Evolutionary conservation across 2,888 invertebrate genomes (phyloP), one percentile per base, ranked within the genome.

Genomic region (Colostygia pectinataria): DNA sequence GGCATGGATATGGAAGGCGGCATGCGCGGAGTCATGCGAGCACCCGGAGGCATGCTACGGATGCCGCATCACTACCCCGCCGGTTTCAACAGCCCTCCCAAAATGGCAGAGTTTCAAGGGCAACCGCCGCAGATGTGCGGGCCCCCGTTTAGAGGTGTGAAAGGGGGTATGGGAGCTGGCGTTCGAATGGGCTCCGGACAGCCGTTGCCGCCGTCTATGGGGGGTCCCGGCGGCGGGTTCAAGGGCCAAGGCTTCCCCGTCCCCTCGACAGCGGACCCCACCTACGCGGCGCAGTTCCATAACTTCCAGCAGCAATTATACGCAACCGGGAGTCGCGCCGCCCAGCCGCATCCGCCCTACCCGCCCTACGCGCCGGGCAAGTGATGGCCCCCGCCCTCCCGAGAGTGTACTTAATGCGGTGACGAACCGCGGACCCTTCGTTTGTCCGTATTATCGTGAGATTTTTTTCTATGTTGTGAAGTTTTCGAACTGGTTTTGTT

Each of bases 241-340:
- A 95, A 95, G 76, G 94, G 93, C 61, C 95, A 95, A 62, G 93
- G 93, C 52, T 97, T 96, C 77, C 94, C 96, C 47, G 96, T 96
- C 18, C 96, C 96, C 5, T 95, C 94, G 18, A 95, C 97, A 50
- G 94, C 95, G 34, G 97, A 98, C 86, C 96, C 97, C 8, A 96
- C 96, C 79, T 98, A 98, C 90, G 97, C 97, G 72, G 97, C 97
- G 83, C 97, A 97, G 91, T 98, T 96, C 91, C 97, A 97, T 86
- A 96, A 97, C 88, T 98, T 98, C 91, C 98, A 98, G 78, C 98
- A 98, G 81, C 97, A 97, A 83, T 88, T 98, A 63, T 98, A 98
- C 84, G 97, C 98, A 55, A 98, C 97, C 37, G 90, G 90, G 28
- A 82, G 77, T 55, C 74, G 90, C 43, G 86, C 80, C 12, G 83